Evolutionary conservation across 2,888 invertebrate genomes (phyloP), one percentile per base, ranked within the genome.

Genomic region (Oxycera nigricornis): DNA sequence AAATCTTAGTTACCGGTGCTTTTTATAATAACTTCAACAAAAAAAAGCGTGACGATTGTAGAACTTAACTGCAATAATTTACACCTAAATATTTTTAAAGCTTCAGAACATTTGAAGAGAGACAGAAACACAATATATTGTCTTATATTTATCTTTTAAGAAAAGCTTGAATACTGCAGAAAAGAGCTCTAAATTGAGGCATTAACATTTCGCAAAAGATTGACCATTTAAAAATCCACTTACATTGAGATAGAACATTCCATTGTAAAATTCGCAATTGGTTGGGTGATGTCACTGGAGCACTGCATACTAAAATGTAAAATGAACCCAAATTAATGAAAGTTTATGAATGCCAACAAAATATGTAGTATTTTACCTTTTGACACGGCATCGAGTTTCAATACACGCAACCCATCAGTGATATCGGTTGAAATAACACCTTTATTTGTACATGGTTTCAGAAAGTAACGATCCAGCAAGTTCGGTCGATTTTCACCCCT

Each of bases 161-260:
- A n/a, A n/a, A n/a, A n/a, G n/a, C n/a, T n/a, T n/a, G n/a, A n/a
- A n/a, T n/a, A n/a, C n/a, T n/a, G n/a, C n/a, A n/a, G n/a, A n/a
- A n/a, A n/a, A n/a, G n/a, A n/a, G n/a, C n/a, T n/a, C n/a, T n/a
- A n/a, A n/a, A n/a, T n/a, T n/a, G n/a, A n/a, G n/a, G 35, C 35
- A 35, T 35, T 6, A 6, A 35, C 6, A 35, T 35, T 35, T 35
- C 7, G 11, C 35, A n/a, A n/a, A n/a, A n/a, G n/a, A n/a, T n/a
- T n/a, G n/a, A n/a, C n/a, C n/a, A n/a, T n/a, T n/a, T 57, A 50
- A 17, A 50, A 50, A 24, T 55, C n/a, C n/a, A 82, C 84, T 84
- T 86, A 91, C 91, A 89, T 88, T 92, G 91, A 17, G 91, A 90
- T 59, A 92, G 84, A 77, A 91, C 87, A 82, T 92, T 92, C 92